These are phyloP conservation scores for Acleris holmiana DNA, from an alignment of 2,888 invertebrate genomes.

Conservation along the genomic window DNA sequence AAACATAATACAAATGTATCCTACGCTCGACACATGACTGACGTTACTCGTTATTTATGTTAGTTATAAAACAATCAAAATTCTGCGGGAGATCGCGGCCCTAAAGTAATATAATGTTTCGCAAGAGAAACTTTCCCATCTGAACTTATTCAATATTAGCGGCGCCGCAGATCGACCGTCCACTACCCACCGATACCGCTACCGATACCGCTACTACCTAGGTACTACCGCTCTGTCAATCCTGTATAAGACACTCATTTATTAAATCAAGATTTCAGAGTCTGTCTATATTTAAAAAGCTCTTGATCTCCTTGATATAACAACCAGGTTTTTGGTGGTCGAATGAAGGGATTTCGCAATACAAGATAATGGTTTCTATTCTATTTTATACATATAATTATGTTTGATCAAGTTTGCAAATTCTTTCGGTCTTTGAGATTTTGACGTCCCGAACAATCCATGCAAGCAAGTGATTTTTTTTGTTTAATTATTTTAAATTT, in stretches of 20 bases:
- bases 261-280: background rate
- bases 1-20: background rate
- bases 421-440: too few species aligned
- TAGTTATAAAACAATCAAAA: conserved; percentile 73
- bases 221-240: conserved; percentile 41
- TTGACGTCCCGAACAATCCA: too few species aligned
- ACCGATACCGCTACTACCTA: conserved; percentile 39
- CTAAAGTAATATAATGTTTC: conserved; percentile 79
- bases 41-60: conserved; percentile 37
- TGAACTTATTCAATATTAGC: conserved; percentile 81
- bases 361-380: too few species aligned
- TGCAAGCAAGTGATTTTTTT: too few species aligned
- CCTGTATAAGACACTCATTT: conserved; percentile 41
- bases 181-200: conserved; percentile 41
- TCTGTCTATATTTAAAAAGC: too few species aligned
- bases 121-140: conserved; percentile 70
- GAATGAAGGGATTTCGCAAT: too few species aligned
- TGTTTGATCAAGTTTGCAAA: too few species aligned
- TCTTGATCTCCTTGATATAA: too few species aligned
- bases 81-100: conserved; percentile 64
- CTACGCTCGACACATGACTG: conserved; percentile 2
- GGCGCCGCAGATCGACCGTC: conserved; percentile 50
- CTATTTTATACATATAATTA: too few species aligned
- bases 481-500: too few species aligned
- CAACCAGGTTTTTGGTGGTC: too few species aligned